Evolutionary conservation across 23 tunicate species (phyloP).

Genomic region (Oikopleura vanhoeffeni): DNA sequence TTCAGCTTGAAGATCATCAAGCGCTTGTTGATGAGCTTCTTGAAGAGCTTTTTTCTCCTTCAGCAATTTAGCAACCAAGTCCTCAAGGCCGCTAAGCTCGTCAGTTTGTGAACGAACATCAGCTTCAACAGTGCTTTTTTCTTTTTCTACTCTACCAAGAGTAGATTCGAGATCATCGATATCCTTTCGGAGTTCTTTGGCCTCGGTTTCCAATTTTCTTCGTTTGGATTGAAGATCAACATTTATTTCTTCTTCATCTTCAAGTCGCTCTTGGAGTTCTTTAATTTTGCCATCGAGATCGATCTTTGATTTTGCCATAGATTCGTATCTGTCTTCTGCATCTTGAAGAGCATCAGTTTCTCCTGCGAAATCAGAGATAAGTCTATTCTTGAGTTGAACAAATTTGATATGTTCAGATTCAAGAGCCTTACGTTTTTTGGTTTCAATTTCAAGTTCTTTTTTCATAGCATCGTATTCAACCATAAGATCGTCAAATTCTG

Average conservation of each 20-base stretch:
- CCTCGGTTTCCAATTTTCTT: background rate
- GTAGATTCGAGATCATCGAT: constrained; percentile 72
- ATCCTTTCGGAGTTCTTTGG: constrained; percentile 15
- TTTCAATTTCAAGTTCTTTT: constrained; percentile 47
- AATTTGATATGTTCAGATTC: constrained; percentile 57
- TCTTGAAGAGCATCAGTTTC: constrained; percentile 71
- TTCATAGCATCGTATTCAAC: constrained; percentile 40
- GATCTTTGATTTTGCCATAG: constrained; percentile 60
- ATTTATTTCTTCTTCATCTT: constrained; percentile 59
- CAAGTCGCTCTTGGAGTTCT: no score
- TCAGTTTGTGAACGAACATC: constrained; percentile 49
- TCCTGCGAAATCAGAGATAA: constrained; percentile 17
- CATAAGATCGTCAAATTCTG: constrained; percentile 53
- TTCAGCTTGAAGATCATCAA: no score
- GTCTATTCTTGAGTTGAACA: constrained; percentile 62
- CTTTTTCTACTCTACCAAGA: constrained; percentile 62
- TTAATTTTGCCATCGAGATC: constrained; percentile 52
- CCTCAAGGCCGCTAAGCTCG: constrained; percentile 86
- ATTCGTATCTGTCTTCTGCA: constrained; percentile 81
- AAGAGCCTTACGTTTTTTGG: constrained; percentile 50
- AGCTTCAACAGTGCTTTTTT: constrained; percentile 61
- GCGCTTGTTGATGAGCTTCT: no score
- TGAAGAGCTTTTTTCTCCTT: no score
- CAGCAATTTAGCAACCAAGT: no score
- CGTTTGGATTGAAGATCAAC: constrained; percentile 22